These are phyloP conservation scores for Syngnathoides biaculeatus DNA, from an alignment of 2,113 vertebrate species.

Conservation along the genomic window DNA sequence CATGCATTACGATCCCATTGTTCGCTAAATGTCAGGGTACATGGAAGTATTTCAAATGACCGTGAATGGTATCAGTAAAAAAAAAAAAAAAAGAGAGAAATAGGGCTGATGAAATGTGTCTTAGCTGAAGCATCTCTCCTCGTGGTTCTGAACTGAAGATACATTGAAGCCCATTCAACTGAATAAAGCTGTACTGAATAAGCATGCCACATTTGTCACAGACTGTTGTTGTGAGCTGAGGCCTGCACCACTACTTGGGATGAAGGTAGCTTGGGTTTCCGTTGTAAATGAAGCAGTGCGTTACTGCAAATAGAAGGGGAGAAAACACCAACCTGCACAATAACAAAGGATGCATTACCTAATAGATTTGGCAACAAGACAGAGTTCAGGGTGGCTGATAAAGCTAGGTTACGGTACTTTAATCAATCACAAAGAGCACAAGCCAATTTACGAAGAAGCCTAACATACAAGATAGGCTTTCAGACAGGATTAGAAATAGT, in stretches of 20 bases:
- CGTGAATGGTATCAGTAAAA: constrained; percentile 30
- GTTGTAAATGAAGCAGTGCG: constrained; percentile 36
- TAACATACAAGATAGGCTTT: constrained; percentile 75
- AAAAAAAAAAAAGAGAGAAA: constrained; percentile 13
- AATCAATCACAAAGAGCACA: constrained; percentile 75
- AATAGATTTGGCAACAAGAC: constrained; percentile 75
- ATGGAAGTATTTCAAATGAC: constrained; percentile 15
- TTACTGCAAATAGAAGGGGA: constrained; percentile 38
- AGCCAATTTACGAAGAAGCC: constrained; percentile 74
- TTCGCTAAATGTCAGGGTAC: constrained; percentile 55
- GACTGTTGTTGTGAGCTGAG: constrained; percentile 32
- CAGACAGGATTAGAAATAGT: constrained; percentile 74
- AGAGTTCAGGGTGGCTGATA: constrained; percentile 66
- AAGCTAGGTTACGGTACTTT: constrained; percentile 74
- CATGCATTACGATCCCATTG: constrained; percentile 52
- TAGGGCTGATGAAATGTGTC: constrained; percentile 21
- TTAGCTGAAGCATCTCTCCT: constrained; percentile 20
- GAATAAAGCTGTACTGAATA: constrained; percentile 33
- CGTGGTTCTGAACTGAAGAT: constrained; percentile 26
- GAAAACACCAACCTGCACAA: constrained; percentile 45
- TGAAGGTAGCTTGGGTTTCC: constrained; percentile 20
- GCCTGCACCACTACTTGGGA: constrained; percentile 24
- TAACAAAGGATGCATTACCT: constrained; percentile 78
- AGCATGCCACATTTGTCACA: constrained; percentile 29
- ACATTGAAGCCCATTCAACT: constrained; percentile 32